A percentile compares a stretch with the other conserved stretches of the same genome.
Conservation (phyloP, 2,888 invertebrate species). For the Microctonus brassicae region DNA sequence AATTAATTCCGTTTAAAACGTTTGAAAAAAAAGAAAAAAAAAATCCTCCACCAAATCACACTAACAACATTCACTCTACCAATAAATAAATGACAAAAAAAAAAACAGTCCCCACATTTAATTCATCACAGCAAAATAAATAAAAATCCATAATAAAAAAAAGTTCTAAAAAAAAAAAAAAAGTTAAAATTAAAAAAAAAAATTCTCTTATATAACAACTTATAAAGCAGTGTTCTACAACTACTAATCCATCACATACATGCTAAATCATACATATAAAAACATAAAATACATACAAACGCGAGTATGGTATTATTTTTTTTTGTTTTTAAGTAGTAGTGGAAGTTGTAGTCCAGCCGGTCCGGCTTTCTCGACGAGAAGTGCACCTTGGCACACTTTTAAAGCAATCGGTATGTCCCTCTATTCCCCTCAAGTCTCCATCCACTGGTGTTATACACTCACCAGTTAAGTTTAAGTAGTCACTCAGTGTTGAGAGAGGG, state of each 20-base stretch:
- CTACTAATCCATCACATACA: not conserved
- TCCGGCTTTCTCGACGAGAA: slow-evolving; percentile 70
- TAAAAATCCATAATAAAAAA: no score
- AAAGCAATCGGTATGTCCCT: not conserved
- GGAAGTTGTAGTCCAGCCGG: slow-evolving; percentile 61
- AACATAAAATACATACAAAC: not conserved
- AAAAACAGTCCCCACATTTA: no score
- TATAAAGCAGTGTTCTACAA: not conserved
- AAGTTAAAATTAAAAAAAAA: not conserved
- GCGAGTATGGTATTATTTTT: not conserved
- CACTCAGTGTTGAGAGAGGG: not conserved
- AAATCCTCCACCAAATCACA: no score
- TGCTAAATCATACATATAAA: not conserved
- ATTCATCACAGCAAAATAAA: not conserved
- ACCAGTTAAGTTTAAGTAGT: not conserved
- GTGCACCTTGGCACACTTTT: slow-evolving; percentile 70
- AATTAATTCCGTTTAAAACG: no score
- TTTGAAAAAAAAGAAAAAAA: no score
- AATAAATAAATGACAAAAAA: no score
- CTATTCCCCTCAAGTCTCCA: slow-evolving; percentile 59
- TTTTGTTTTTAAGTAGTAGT: slow-evolving; percentile 40
- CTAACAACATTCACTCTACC: no score
- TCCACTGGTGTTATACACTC: slow-evolving; percentile 17
- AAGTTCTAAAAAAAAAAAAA: no score
- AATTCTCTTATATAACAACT: not conserved